These are phyloP conservation scores for Colletes gigas DNA, from an alignment of 1,140 invertebrate genomes.

Conservation along the genomic window DNA sequence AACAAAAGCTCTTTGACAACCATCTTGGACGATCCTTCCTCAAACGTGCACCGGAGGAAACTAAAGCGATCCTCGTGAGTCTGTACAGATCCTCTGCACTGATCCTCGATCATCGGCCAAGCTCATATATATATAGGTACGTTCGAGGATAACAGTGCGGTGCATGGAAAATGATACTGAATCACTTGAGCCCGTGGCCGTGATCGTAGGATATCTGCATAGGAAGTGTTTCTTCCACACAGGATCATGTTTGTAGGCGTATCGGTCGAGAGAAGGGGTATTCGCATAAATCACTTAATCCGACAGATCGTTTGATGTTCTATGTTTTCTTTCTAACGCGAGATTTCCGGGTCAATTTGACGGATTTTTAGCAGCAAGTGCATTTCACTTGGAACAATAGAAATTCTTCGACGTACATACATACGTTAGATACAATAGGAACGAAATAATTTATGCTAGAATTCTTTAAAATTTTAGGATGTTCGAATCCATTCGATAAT, in stretches of 20 bases:
- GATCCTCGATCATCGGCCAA: constrained; percentile 36
- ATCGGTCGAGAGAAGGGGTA: too few species aligned
- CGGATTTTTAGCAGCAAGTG: too few species aligned
- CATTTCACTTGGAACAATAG: too few species aligned
- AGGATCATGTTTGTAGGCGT: neutral
- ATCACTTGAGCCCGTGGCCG: constrained; percentile 70
- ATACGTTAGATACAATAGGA: too few species aligned
- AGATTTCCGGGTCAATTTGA: too few species aligned
- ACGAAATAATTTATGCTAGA: too few species aligned
- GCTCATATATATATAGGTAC: constrained; percentile 69
- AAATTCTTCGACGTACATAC: too few species aligned
- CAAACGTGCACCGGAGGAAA: neutral
- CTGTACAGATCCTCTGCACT: constrained; percentile 48
- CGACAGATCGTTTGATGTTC: neutral
- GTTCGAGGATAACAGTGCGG: constrained; percentile 42
- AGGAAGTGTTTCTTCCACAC: neutral
- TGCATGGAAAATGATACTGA: constrained; percentile 51
- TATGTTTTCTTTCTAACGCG: too few species aligned
- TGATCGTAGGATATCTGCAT: constrained; percentile 35
- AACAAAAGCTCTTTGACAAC: neutral
- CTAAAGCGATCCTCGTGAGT: neutral
- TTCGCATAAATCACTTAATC: neutral
- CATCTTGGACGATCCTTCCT: neutral
- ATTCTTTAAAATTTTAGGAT: too few species aligned
- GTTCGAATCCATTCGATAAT: too few species aligned